phyloP scores from a whole-genome alignment of 2,888 invertebrate genomes.

The Augiades crinisus region DNA sequence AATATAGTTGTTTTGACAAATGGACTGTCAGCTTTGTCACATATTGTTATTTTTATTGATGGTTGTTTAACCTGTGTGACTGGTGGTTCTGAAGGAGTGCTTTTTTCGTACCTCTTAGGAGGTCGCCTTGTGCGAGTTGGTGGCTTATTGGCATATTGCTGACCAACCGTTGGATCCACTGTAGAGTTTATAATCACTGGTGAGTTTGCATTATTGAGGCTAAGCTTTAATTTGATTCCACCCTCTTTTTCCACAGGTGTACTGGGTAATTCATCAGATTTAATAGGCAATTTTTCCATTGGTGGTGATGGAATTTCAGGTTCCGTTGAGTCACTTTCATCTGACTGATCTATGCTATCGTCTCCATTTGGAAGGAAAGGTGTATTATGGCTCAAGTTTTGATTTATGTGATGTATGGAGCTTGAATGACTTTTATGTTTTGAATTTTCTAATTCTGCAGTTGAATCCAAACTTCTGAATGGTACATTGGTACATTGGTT shows the following conservation, averaged over 20 bases:
- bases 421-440: conserved; percentile 39
- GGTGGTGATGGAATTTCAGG: conserved; percentile 43
- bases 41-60: conserved; percentile 75
- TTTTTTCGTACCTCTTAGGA: conserved; percentile 70
- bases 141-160: conserved; percentile 61
- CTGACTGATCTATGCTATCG: conserved; percentile 57
- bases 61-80: conserved; percentile 50
- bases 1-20: conserved; percentile 73
- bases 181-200: conserved; percentile 76
- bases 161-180: conserved; percentile 71
- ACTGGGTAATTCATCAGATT: conserved; percentile 45
- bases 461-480: conserved; percentile 43
- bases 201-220: conserved; percentile 72
- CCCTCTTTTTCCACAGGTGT: conserved; percentile 56
- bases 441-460: conserved; percentile 51
- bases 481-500: conserved; percentile 52
- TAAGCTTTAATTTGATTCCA: conserved; percentile 73
- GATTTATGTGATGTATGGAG: conserved; percentile 37
- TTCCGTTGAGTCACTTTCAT: conserved; percentile 57
- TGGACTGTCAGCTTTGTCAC: conserved; percentile 73
- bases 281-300: conserved; percentile 38
- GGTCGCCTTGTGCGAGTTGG: conserved; percentile 63
- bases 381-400: conserved; percentile 31
- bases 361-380: conserved; percentile 55
- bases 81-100: conserved; percentile 40